Conservation (phyloP, 2,113 vertebrate species). For the Takifugu flavidus region DNA sequence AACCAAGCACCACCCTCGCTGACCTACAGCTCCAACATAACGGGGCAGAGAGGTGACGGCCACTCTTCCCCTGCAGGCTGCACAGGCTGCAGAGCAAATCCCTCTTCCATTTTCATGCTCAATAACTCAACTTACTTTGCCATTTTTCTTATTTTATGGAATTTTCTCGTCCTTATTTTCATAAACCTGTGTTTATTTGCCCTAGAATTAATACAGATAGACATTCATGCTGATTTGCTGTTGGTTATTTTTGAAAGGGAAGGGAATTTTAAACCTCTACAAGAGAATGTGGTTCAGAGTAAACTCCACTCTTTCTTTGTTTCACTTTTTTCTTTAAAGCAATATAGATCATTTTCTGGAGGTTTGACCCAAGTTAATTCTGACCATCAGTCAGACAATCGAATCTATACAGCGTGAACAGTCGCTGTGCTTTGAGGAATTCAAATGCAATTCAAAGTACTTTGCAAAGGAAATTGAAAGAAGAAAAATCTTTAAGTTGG, state of each 20-base stretch:
- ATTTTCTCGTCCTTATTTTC: constrained; percentile 19
- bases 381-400: too few species aligned
- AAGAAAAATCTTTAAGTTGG: too few species aligned
- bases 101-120: constrained; percentile 36
- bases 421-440: too few species aligned
- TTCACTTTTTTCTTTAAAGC: too few species aligned
- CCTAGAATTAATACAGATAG: neutral
- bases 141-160: constrained; percentile 15
- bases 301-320: too few species aligned
- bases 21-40: constrained; percentile 9
- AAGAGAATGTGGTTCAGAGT: too few species aligned
- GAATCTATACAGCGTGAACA: too few species aligned
- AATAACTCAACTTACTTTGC: neutral
- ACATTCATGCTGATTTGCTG: constrained; percentile 9
- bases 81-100: constrained; percentile 11
- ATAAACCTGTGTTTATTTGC: constrained; percentile 12
- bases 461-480: too few species aligned
- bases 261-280: neutral
- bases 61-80: constrained; percentile 37
- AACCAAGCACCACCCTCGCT: constrained; percentile 14
- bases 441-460: too few species aligned
- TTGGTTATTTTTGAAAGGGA: neutral
- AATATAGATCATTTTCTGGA: too few species aligned
- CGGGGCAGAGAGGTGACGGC: constrained; percentile 31
- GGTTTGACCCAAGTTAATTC: too few species aligned